A percentile compares a stretch with the other conserved stretches of the same genome.
These are phyloP conservation scores for Pollenia angustigena DNA, from an alignment of 2,888 invertebrate species.

Conservation along the genomic window DNA sequence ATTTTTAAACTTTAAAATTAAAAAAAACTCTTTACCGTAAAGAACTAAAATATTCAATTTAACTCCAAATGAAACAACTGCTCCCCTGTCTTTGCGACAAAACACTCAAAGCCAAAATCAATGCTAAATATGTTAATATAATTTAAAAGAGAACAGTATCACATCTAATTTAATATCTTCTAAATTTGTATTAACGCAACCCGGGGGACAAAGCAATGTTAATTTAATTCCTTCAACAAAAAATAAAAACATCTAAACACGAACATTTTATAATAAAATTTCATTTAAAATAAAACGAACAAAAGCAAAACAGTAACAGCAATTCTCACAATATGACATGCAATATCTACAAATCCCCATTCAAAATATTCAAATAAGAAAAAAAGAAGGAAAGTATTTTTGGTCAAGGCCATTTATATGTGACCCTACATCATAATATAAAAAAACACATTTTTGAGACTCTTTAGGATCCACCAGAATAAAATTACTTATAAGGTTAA, in stretches of 20 bases:
- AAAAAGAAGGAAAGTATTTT: not conserved
- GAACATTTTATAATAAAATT: slow-evolving; percentile 26
- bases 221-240: slow-evolving; percentile 11
- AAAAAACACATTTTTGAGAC: too few relatives aligned
- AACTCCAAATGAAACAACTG: too few relatives aligned
- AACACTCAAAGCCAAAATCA: too few relatives aligned
- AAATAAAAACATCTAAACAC: not conserved
- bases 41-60: too few relatives aligned
- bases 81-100: too few relatives aligned
- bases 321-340: slow-evolving; percentile 16
- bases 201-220: slow-evolving; percentile 3
- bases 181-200: slow-evolving; percentile 6
- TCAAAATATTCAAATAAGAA: slow-evolving; percentile 5
- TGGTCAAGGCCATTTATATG: too few relatives aligned
- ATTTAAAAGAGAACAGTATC: not conserved
- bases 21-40: too few relatives aligned
- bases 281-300: not conserved
- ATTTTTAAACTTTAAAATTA: too few relatives aligned
- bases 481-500: too few relatives aligned
- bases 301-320: not conserved
- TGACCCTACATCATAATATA: too few relatives aligned
- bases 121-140: not conserved
- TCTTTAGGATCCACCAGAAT: too few relatives aligned
- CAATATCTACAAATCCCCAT: not conserved
- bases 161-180: slow-evolving; percentile 21